Conservation (phyloP, 1,140 invertebrate species). For the Caenorhabditis tropicalis region DNA sequence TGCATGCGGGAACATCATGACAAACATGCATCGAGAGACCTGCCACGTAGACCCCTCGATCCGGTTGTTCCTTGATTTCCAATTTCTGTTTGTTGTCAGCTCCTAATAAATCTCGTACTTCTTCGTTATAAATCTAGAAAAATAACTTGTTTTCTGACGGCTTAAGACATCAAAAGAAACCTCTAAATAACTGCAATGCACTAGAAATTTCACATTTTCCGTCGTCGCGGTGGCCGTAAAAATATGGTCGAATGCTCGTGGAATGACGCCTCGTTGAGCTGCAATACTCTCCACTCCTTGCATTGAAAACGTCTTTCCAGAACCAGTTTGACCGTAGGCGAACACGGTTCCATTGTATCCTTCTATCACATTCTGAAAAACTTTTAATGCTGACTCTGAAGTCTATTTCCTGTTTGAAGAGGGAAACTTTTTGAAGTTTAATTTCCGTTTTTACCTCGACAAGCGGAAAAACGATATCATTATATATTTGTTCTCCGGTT, state of each 20-base stretch:
- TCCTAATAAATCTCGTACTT: slow-evolving; percentile 84
- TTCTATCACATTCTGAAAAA: slow-evolving; percentile 77
- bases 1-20: slow-evolving; percentile 81
- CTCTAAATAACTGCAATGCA: slow-evolving; percentile 88
- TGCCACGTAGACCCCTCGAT: slow-evolving; percentile 83
- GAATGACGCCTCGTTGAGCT: slow-evolving; percentile 82
- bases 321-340: slow-evolving; percentile 77
- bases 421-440: not conserved
- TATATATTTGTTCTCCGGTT: slow-evolving; percentile 79
- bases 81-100: slow-evolving; percentile 78
- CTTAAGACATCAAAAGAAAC: slow-evolving; percentile 47
- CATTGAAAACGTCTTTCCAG: slow-evolving; percentile 76
- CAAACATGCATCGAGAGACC: slow-evolving; percentile 81
- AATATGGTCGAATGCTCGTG: slow-evolving; percentile 85
- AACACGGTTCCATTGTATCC: slow-evolving; percentile 77
- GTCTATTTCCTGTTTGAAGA: no score
- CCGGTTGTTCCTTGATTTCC: slow-evolving; percentile 83
- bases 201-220: slow-evolving; percentile 83
- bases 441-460: slow-evolving; percentile 76
- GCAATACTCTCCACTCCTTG: slow-evolving; percentile 75
- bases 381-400: not conserved
- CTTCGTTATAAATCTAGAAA: slow-evolving; percentile 86
- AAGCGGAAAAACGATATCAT: slow-evolving; percentile 78
- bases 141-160: not conserved
- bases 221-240: slow-evolving; percentile 88